Evolutionary conservation across 2,888 invertebrate genomes (phyloP).

Genomic region (Pocota personata): DNA sequence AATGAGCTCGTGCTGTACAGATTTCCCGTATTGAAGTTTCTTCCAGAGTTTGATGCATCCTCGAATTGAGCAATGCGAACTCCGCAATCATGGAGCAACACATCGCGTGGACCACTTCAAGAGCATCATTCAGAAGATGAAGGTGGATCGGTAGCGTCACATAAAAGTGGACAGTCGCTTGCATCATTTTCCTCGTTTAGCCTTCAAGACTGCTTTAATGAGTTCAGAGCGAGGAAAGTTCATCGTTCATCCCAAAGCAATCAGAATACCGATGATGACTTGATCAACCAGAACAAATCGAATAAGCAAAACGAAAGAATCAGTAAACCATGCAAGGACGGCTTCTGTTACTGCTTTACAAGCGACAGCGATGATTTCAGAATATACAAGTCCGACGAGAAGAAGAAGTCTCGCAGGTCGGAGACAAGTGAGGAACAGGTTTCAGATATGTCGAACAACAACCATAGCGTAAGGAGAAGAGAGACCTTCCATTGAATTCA

Average conservation of each 20-base stretch:
- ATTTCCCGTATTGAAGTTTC: background rate
- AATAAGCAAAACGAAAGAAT: slow-evolving; percentile 80
- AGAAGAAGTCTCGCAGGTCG: slow-evolving; percentile 46
- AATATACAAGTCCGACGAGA: slow-evolving; percentile 37
- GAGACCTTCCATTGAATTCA: slow-evolving; percentile 22
- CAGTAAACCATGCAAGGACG: slow-evolving; percentile 81
- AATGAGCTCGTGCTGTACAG: slow-evolving; percentile 9
- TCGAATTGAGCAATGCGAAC: slow-evolving; percentile 44
- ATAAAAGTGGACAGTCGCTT: slow-evolving; percentile 68
- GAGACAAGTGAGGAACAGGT: slow-evolving; percentile 52
- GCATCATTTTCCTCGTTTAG: slow-evolving; percentile 80
- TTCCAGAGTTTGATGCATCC: background rate
- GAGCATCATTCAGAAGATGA: slow-evolving; percentile 59
- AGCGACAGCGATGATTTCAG: slow-evolving; percentile 81
- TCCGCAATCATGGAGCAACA: slow-evolving; percentile 41
- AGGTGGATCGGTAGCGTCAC: slow-evolving; percentile 54
- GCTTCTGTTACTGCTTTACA: slow-evolving; percentile 82
- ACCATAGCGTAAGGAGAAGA: background rate
- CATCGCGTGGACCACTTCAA: slow-evolving; percentile 54
- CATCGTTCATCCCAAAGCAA: slow-evolving; percentile 75
- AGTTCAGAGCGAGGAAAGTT: slow-evolving; percentile 79
- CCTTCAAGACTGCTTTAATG: slow-evolving; percentile 80
- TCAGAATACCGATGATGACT: slow-evolving; percentile 76
- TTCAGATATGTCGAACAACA: slow-evolving; percentile 38
- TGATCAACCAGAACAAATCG: slow-evolving; percentile 80